These are phyloP conservation scores for Agonopterix subpropinquella DNA, from an alignment of 2,888 invertebrate genomes.

Conservation along the genomic window DNA sequence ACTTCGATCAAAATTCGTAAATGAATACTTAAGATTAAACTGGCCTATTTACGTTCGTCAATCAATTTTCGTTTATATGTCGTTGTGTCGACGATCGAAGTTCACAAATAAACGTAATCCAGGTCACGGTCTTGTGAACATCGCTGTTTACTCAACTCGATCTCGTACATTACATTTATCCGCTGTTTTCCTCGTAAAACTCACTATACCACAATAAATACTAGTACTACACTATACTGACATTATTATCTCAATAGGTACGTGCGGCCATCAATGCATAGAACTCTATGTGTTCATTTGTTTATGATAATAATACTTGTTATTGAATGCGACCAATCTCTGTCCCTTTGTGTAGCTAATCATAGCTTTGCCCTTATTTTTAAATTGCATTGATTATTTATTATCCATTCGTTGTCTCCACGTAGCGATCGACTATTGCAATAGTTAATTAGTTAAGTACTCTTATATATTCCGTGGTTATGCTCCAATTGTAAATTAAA, in stretches of 20 bases:
- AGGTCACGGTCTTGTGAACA: slow-evolving; percentile 61
- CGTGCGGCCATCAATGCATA: no score
- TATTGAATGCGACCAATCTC: slow-evolving; percentile 9
- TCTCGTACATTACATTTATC: background rate
- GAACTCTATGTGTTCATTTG: no score
- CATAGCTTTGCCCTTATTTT: slow-evolving; percentile 6
- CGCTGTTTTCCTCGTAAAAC: slow-evolving; percentile 4
- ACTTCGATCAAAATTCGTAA: no score
- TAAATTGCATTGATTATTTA: slow-evolving; percentile 21
- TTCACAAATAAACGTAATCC: slow-evolving; percentile 53
- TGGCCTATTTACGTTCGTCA: slow-evolving; percentile 7
- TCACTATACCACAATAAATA: background rate
- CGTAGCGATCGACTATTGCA: slow-evolving; percentile 22
- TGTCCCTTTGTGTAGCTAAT: slow-evolving; percentile 2
- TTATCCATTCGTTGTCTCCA: slow-evolving; percentile 31
- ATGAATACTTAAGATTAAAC: no score
- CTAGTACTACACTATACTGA: no score
- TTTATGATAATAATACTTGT: background rate
- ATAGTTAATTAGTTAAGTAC: no score
- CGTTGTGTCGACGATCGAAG: slow-evolving; percentile 29
- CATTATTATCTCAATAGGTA: no score
- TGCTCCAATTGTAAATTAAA: slow-evolving; percentile 26
- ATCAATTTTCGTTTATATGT: slow-evolving; percentile 8
- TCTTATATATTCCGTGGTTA: no score
- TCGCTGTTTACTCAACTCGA: slow-evolving; percentile 25